phyloP scores from a whole-genome alignment of 2,113 vertebrate species.

The Ophiodon elongatus region DNA sequence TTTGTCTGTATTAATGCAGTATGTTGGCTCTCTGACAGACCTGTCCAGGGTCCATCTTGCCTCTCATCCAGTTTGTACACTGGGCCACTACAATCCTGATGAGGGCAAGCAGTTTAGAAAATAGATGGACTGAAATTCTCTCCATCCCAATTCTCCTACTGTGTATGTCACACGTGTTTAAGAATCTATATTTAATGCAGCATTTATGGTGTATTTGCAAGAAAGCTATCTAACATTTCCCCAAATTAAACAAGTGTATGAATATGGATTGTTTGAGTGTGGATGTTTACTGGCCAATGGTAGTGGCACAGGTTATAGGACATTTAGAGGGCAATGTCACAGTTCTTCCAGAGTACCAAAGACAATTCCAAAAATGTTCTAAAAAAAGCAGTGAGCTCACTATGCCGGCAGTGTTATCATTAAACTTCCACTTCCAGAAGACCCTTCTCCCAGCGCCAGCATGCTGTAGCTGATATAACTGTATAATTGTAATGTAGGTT shows the following conservation, averaged over 20 bases:
- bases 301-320: not conserved
- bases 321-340: not conserved
- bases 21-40: not conserved
- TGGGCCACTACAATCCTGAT: not conserved
- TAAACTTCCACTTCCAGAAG: not conserved
- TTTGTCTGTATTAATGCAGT: not conserved
- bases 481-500: not conserved
- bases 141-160: not conserved
- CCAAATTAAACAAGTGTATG: not conserved
- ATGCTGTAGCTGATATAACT: not conserved
- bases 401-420: not conserved
- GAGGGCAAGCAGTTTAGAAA: not conserved
- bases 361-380: slow-evolving; percentile 13
- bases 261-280: not conserved
- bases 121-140: not conserved
- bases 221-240: not conserved
- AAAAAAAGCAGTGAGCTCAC: slow-evolving; percentile 18
- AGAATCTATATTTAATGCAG: not conserved
- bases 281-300: not conserved
- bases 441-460: not conserved
- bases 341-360: not conserved
- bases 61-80: not conserved
- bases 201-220: not conserved
- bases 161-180: not conserved
- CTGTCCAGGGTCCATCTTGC: not conserved